A percentile compares a stretch with the other conserved stretches of the same genome.
These are phyloP conservation scores for Meloidogyne floridensis DNA, from an alignment of 1,140 invertebrate species.

Conservation along the genomic window DNA sequence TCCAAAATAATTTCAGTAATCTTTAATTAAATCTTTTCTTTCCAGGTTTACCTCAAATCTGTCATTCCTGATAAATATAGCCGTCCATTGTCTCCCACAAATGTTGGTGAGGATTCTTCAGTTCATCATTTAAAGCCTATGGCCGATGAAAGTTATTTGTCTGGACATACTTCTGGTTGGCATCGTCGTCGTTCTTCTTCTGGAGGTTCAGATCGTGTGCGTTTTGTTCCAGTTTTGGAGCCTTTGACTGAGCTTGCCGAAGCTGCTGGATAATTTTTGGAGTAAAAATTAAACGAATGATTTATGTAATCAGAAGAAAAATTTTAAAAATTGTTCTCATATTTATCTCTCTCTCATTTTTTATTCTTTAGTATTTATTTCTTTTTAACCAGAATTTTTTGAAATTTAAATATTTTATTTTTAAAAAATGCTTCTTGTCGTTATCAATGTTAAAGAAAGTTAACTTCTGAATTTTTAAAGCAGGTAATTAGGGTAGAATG, in stretches of 20 bases:
- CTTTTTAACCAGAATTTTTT: too few species aligned
- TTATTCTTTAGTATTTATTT: too few species aligned
- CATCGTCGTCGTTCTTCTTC: slow-evolving; percentile 22
- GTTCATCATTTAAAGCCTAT: slow-evolving; percentile 17
- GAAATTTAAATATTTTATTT: too few species aligned
- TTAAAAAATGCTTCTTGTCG: too few species aligned
- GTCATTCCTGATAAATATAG: slow-evolving; percentile 54
- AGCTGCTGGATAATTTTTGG: slow-evolving; percentile 48
- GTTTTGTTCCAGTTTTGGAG: slow-evolving; percentile 59
- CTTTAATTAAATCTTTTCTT: too few species aligned
- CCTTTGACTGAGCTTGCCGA: slow-evolving; percentile 59
- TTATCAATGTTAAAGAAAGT: too few species aligned
- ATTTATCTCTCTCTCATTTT: too few species aligned
- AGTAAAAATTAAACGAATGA: too few species aligned
- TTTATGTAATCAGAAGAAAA: too few species aligned
- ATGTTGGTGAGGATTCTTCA: slow-evolving; percentile 29
- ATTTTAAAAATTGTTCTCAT: too few species aligned
- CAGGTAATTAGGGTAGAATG: too few species aligned
- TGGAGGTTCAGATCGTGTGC: slow-evolving; percentile 34
- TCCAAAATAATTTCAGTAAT: neutral
- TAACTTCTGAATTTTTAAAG: too few species aligned
- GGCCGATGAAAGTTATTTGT: slow-evolving; percentile 9
- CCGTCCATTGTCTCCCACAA: slow-evolving; percentile 37
- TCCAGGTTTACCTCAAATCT: slow-evolving; percentile 57
- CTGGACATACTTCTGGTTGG: neutral